phyloP scores from a whole-genome alignment of 1,140 invertebrate genomes.

The Cyrtorhinus lividipennis region DNA sequence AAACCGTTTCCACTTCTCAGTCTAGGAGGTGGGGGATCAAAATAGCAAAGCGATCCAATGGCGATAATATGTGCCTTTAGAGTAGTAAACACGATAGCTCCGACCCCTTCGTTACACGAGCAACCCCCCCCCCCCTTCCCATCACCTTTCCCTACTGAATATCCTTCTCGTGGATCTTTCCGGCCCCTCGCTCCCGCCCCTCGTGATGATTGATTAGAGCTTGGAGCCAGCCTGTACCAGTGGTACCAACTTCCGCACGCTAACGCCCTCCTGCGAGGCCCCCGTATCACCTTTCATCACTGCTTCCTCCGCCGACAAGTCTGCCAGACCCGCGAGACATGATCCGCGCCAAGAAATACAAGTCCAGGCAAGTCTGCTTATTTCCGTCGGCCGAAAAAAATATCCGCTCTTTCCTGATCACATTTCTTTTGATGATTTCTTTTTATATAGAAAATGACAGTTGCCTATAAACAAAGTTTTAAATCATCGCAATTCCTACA shows the following conservation, averaged over 20 bases:
- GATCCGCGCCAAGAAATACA: constrained; percentile 12
- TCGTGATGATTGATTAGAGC: neutral
- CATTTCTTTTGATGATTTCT: neutral
- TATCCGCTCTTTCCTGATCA: neutral
- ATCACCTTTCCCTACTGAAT: neutral
- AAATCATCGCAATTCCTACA: neutral
- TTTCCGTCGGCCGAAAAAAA: too few species aligned
- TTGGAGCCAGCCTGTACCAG: neutral
- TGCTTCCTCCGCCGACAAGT: neutral
- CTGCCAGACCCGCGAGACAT: constrained; percentile 9
- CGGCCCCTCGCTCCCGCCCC: neutral
- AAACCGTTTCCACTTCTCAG: neutral
- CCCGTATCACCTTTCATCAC: constrained; percentile 1
- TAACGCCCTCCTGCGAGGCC: neutral
- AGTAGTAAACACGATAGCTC: neutral
- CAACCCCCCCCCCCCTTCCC: neutral
- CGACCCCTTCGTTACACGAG: neutral
- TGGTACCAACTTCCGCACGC: neutral
- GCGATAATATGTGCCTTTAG: neutral
- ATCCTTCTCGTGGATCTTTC: neutral
- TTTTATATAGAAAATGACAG: neutral
- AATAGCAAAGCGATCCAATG: neutral
- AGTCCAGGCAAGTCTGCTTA: constrained; percentile 1
- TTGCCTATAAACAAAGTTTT: neutral
- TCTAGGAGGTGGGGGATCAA: neutral